These are phyloP conservation scores for Macrophya annulata DNA, from an alignment of 2,888 invertebrate genomes.

Conservation along the genomic window DNA sequence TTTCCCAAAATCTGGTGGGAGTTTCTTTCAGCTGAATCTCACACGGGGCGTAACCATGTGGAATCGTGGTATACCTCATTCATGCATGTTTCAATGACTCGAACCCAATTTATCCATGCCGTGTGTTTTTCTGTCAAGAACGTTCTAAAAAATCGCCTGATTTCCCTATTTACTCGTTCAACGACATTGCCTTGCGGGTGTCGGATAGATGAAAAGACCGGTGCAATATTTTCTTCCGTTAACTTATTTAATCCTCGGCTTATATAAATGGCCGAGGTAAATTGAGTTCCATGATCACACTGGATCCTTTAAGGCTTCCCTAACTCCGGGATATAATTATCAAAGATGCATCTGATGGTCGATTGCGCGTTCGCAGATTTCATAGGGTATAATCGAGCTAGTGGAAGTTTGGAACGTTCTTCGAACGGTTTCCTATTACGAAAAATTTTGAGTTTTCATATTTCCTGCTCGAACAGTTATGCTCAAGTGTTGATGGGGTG, in stretches of 20 bases:
- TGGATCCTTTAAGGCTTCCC: constrained; percentile 6
- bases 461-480: no score
- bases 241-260: neutral
- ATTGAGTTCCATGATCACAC: constrained; percentile 45
- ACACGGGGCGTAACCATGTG: constrained; percentile 29
- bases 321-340: constrained; percentile 21
- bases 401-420: no score
- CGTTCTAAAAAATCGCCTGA: constrained; percentile 21
- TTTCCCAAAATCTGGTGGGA: constrained; percentile 22
- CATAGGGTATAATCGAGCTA: constrained; percentile 16
- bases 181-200: constrained; percentile 30
- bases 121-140: constrained; percentile 12
- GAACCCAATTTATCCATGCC: constrained; percentile 20
- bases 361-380: constrained; percentile 24
- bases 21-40: constrained; percentile 15
- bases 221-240: neutral
- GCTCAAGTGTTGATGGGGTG: no score
- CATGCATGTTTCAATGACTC: constrained; percentile 7
- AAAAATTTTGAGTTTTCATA: no score
- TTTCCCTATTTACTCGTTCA: constrained; percentile 19
- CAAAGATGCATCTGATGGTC: constrained; percentile 7
- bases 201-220: constrained; percentile 19
- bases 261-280: constrained; percentile 18
- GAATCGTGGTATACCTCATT: constrained; percentile 35
- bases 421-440: no score